phyloP scores from a whole-genome alignment of 1,140 invertebrate species.

The Bombus balteatus region DNA sequence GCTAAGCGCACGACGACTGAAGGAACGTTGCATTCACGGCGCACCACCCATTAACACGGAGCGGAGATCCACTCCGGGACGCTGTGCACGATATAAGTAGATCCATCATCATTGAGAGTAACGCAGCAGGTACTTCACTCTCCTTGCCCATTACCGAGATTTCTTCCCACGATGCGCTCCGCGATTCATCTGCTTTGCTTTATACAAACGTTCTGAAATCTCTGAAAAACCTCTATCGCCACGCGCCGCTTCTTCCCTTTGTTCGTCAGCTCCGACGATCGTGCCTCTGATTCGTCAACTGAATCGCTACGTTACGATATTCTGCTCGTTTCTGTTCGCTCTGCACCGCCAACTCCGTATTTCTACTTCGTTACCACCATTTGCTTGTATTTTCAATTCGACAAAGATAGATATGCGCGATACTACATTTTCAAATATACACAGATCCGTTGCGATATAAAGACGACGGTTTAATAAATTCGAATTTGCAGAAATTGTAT shows the following conservation, averaged over 20 bases:
- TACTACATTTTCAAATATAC: neutral
- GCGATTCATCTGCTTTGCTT: constrained; percentile 32
- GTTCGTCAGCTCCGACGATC: neutral
- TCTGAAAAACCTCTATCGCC: neutral
- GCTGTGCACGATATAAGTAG: constrained; percentile 50
- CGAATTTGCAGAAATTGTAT: too few species aligned
- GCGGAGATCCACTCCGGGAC: constrained; percentile 19
- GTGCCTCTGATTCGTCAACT: neutral
- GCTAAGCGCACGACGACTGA: constrained; percentile 6
- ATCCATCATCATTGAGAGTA: constrained; percentile 58
- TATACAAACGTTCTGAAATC: neutral
- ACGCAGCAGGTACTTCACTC: constrained; percentile 9
- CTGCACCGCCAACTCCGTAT: too few species aligned
- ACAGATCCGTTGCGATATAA: neutral
- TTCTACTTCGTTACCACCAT: too few species aligned
- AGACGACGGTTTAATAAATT: neutral
- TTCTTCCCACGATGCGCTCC: constrained; percentile 26
- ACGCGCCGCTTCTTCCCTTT: neutral
- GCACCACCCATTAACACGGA: constrained; percentile 35
- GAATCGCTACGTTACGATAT: too few species aligned
- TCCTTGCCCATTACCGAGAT: constrained; percentile 31
- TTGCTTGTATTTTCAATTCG: neutral
- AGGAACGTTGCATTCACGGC: constrained; percentile 46
- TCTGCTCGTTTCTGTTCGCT: neutral
- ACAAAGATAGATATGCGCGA: neutral